Conservation (phyloP, 2,888 invertebrate genomes). For the Leptinotarsa rubiginosa region DNA sequence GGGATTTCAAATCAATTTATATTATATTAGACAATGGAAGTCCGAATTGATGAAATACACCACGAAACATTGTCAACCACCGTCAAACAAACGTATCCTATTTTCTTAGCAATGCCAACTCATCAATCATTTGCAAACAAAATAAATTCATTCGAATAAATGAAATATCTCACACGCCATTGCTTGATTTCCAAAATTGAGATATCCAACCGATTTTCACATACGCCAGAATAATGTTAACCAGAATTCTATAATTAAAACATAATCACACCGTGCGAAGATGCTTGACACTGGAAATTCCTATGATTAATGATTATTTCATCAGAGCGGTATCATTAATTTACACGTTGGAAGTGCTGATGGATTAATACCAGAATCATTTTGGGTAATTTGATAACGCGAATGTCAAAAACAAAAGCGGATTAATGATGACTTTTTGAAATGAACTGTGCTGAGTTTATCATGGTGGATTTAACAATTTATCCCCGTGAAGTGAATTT, state of each 20-base stretch:
- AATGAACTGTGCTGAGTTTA: constrained; percentile 3
- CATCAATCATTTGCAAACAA: too few relatives aligned
- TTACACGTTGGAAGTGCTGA: constrained; percentile 41
- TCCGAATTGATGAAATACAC: too few relatives aligned
- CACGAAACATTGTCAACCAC: too few relatives aligned
- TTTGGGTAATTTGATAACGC: constrained; percentile 31
- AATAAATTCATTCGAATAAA: background rate
- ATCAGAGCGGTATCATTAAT: constrained; percentile 47
- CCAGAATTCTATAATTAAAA: constrained; percentile 60
- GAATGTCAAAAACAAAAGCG: constrained; percentile 38
- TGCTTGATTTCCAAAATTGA: constrained; percentile 16
- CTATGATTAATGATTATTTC: constrained; percentile 56
- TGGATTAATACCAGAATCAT: constrained; percentile 38
- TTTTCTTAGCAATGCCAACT: too few relatives aligned
- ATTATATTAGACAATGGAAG: too few relatives aligned
- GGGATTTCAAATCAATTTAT: too few relatives aligned
- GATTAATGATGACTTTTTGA: constrained; percentile 22
- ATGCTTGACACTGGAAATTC: constrained; percentile 47
- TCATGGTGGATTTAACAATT: background rate
- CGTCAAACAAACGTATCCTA: too few relatives aligned
- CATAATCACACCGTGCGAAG: constrained; percentile 53
- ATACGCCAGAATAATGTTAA: constrained; percentile 47
- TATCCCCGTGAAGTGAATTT: background rate
- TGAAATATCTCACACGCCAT: background rate
- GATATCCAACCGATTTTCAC: constrained; percentile 17